A percentile compares a stretch with the other conserved stretches of the same genome.
Evolutionary conservation across 2,113 vertebrate genomes (phyloP).

Genomic region (Odocoileus hemionus): DNA sequence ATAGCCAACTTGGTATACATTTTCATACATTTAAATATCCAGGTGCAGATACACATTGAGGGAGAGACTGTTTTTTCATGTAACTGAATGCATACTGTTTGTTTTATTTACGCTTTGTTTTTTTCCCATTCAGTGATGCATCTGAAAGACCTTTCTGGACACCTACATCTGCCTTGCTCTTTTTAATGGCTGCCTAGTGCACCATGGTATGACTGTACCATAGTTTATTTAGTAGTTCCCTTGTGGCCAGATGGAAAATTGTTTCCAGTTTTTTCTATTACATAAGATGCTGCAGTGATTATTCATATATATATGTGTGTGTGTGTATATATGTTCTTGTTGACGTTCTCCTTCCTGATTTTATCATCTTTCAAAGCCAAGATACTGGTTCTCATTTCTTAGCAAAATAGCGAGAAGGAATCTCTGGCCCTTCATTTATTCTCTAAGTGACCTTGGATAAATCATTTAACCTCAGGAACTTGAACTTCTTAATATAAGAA

Average conservation of each 20-base stretch:
- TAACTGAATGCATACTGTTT: not conserved
- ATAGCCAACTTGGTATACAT: not conserved
- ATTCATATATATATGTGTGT: not conserved
- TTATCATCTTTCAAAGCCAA: not conserved
- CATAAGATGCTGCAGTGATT: not conserved
- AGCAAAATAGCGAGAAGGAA: not conserved
- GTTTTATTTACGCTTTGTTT: not conserved
- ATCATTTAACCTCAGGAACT: not conserved
- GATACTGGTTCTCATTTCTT: not conserved
- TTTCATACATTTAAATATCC: not conserved
- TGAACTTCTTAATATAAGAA: not conserved
- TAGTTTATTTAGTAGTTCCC: not conserved
- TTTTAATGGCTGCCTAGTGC: not conserved
- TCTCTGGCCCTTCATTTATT: not conserved
- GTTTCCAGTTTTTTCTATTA: not conserved
- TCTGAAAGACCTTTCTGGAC: not conserved
- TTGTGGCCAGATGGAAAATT: not conserved
- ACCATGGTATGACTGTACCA: not conserved
- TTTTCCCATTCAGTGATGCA: not conserved
- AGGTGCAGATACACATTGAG: not conserved
- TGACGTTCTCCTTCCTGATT: not conserved
- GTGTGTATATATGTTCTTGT: not conserved
- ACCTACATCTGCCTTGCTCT: not conserved
- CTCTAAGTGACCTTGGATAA: not conserved
- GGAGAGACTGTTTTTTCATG: not conserved